Conservation (phyloP, 1,140 invertebrate species). For the Drosophila nebulosa region DNA sequence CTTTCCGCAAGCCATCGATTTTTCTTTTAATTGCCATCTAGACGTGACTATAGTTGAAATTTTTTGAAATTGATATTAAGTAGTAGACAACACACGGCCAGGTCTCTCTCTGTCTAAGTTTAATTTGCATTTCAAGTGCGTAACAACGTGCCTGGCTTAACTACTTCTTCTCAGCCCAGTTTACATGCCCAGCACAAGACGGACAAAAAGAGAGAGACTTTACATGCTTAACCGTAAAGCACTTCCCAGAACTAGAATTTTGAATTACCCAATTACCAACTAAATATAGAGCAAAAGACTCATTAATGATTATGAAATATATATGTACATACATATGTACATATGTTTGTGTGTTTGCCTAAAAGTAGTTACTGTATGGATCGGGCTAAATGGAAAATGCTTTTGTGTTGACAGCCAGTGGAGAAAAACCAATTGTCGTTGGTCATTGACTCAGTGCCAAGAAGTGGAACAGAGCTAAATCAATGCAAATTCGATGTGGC, state of each 20-base stretch:
- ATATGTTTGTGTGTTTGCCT: not conserved
- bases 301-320: conserved; percentile 73
- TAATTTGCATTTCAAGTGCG: conserved; percentile 33
- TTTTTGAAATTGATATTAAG: conserved; percentile 41
- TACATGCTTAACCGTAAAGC: conserved; percentile 22
- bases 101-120: not conserved
- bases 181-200: conserved; percentile 13
- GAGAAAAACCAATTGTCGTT: not conserved
- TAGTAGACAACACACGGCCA: not conserved
- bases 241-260: conserved; percentile 49
- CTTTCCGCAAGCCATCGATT: conserved; percentile 53
- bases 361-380: not conserved
- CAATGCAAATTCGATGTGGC: not conserved
- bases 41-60: conserved; percentile 54
- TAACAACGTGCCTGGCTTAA: conserved; percentile 24
- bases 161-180: not conserved
- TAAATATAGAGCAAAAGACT: conserved; percentile 64
- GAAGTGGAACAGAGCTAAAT: not conserved
- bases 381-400: not conserved
- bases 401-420: not conserved
- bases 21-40: conserved; percentile 44
- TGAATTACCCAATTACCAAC: not conserved
- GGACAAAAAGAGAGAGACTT: conserved; percentile 29
- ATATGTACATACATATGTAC: not conserved
- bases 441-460: not conserved